Conservation (phyloP, 1,140 invertebrate genomes). For the Drosophila sturtevanti region DNA sequence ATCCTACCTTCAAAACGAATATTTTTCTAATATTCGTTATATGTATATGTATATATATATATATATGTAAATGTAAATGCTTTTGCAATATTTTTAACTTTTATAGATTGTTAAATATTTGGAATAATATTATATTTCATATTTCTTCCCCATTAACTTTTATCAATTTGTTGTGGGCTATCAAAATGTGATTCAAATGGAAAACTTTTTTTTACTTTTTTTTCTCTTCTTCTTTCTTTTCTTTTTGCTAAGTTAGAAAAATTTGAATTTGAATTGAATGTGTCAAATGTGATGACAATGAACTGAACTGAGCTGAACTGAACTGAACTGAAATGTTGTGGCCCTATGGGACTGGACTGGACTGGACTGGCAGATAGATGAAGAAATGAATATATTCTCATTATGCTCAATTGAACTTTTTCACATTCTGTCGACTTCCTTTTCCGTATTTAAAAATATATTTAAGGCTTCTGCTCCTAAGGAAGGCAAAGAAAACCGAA, state of each 20-base stretch:
- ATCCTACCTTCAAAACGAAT: too few species aligned
- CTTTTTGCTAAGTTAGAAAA: neutral
- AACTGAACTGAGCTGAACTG: neutral
- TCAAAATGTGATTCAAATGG: too few species aligned
- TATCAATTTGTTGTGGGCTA: too few species aligned
- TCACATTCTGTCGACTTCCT: conserved; percentile 5
- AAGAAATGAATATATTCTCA: conserved; percentile 8
- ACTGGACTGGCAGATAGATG: neutral
- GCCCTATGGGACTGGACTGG: neutral
- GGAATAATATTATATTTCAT: too few species aligned
- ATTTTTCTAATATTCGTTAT: too few species aligned
- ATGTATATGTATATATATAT: too few species aligned
- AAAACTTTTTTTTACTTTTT: too few species aligned
- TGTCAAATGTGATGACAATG: neutral
- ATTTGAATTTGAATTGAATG: conserved; percentile 1
- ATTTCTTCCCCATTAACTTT: too few species aligned
- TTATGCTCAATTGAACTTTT: conserved; percentile 9
- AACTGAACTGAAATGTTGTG: neutral
- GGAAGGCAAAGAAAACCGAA: neutral
- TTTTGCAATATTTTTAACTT: too few species aligned
- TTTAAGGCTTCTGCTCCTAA: neutral
- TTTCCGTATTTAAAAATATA: conserved; percentile 9
- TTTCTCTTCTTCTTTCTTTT: neutral
- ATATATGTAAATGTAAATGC: too few species aligned
- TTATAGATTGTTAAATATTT: too few species aligned